Conservation (phyloP, 2,797 vertebrate species). For the Falco cherrug region DNA sequence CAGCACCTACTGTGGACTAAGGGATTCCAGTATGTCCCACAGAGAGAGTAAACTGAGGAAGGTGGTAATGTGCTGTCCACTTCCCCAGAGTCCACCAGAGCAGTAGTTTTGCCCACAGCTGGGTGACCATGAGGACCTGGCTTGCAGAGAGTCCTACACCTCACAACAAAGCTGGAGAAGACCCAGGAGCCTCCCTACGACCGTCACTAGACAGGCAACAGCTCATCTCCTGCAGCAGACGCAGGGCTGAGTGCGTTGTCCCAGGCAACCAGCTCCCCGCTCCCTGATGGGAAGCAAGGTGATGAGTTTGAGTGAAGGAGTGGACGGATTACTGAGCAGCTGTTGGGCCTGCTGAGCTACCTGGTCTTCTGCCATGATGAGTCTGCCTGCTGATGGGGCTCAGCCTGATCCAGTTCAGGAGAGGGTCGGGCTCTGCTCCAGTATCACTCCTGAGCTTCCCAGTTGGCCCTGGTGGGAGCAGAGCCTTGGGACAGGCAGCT, state of each 20-base stretch:
- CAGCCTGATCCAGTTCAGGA: not conserved
- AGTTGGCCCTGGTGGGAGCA: not conserved
- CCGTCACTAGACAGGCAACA: not conserved
- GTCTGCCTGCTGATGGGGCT: not conserved
- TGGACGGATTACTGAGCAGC: not conserved
- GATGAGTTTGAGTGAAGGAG: too few species aligned
- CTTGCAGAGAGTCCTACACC: too few species aligned
- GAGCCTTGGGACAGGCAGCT: rapidly evolving
- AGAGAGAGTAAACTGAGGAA: not conserved
- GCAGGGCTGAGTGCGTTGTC: not conserved
- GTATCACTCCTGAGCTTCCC: not conserved
- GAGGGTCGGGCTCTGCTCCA: rapidly evolving
- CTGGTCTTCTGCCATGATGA: rapidly evolving
- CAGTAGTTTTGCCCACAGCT: not conserved
- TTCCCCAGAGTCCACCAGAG: not conserved
- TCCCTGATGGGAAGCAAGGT: not conserved
- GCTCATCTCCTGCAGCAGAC: not conserved
- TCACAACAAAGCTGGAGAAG: not conserved
- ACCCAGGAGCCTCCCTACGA: not conserved
- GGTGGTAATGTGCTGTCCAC: rapidly evolving
- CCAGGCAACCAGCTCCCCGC: too few species aligned
- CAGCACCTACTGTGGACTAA: not conserved
- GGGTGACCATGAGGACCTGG: not conserved
- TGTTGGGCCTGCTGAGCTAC: not conserved
- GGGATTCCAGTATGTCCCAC: too few species aligned